Evolutionary conservation across 2,888 invertebrate species (phyloP).

Genomic region (Oscheius sp.): DNA sequence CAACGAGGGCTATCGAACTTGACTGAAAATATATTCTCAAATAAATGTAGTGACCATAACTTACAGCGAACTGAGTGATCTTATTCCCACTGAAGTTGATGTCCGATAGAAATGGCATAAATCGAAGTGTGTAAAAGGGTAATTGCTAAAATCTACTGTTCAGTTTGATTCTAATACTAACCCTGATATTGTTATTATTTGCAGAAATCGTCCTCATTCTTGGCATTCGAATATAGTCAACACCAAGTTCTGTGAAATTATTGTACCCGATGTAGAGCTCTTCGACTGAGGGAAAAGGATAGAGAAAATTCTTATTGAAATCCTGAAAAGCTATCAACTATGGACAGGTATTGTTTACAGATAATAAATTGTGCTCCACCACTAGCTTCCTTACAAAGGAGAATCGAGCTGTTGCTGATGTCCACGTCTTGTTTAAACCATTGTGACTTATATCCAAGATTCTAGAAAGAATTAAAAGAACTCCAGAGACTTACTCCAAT

Average conservation of each 20-base stretch:
- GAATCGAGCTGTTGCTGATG: background rate
- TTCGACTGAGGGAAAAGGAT: conserved; percentile 39
- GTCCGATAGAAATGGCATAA: conserved; percentile 43
- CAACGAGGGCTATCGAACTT: conserved; percentile 44
- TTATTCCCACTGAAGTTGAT: conserved; percentile 44
- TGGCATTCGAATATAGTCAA: conserved; percentile 46
- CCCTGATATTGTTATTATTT: conserved; percentile 37
- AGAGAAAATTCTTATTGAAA: conserved; percentile 38
- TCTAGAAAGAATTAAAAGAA: background rate
- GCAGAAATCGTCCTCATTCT: conserved; percentile 36
- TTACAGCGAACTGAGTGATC: conserved; percentile 43
- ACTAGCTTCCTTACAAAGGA: conserved; percentile 15
- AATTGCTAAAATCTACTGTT: conserved; percentile 34
- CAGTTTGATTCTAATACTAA: background rate
- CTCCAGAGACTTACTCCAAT: background rate
- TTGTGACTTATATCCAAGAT: conserved; percentile 25
- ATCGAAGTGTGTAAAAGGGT: conserved; percentile 47
- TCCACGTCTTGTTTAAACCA: conserved; percentile 15
- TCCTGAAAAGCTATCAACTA: background rate
- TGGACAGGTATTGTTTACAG: background rate
- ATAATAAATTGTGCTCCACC: conserved; percentile 20
- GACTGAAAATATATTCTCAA: conserved; percentile 36
- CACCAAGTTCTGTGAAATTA: conserved; percentile 38
- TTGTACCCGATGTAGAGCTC: conserved; percentile 45
- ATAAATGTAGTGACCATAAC: background rate